Base-by-base conservation (phyloP, 1,140 invertebrate genomes). In the Diplogasteroides magnus region DNA sequence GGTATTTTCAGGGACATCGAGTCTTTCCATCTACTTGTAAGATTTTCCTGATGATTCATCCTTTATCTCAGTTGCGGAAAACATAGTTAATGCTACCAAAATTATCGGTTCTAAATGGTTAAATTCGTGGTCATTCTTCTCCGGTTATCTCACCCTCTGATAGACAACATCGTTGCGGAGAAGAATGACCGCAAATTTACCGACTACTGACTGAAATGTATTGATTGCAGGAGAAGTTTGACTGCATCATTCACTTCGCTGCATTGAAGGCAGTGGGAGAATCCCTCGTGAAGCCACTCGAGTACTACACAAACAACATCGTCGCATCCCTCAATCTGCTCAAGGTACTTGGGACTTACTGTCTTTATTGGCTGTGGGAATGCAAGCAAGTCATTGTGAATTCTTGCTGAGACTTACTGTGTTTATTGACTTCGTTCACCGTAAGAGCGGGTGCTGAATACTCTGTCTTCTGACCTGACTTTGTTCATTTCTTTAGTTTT, bases 241-340 rank as follows among this genome's bases (percentile, higher is more conserved):
- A 90, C 73, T 90, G 90, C 83, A 94, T 98, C 2, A 93, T 98
- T 73, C 97, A 99, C 86, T 97, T 98, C 88, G 96, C 97, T 60
- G 95, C 94, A 0, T 85, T 98, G 71, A 99, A 99, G 86, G 92
- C 96, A 63, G 96, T 99, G 0, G 93, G 93, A 1, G 96, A 99
- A 86, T 97, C 94, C 0, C 92, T 92, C 68, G 84, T 89, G 82
- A 90, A 91, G 63, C 97, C 97, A 2, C 85, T 98, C n/a, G 88
- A 89, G 37, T 97, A 97, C 85, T 95, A 96, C 83, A 89, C 61
- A 77, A 95, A 91, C 78, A 99, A 99, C 86, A 88, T 98, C 64
- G 88, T 88, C 25, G 94, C 94, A 15, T 94, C 93, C 0, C 86
- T 94, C 68, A 93, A 90, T 76, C 86, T 98, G 26, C 87, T 98